phyloP scores from a whole-genome alignment of 2,888 invertebrate genomes.

The Anaspis maculata region DNA sequence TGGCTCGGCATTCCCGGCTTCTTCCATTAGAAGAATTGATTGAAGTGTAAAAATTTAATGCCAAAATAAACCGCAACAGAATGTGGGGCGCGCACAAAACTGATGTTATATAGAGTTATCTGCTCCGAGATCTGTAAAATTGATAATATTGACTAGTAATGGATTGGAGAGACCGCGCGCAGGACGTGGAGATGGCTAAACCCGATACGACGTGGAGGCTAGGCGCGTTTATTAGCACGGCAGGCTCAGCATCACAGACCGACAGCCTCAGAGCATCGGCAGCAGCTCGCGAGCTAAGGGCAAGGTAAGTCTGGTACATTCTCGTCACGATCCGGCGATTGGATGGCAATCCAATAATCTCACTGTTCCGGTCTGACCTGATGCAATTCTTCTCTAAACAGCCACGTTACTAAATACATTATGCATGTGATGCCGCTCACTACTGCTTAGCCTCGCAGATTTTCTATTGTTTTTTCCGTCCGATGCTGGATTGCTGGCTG shows the following conservation, averaged over 20 bases:
- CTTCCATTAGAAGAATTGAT: too few species aligned
- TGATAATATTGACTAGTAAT: constrained; percentile 17
- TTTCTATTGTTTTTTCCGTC: constrained; percentile 36
- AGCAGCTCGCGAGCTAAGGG: constrained; percentile 30
- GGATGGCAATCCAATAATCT: constrained; percentile 44
- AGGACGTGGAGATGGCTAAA: constrained; percentile 15
- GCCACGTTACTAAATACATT: constrained; percentile 32
- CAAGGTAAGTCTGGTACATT: constrained; percentile 31
- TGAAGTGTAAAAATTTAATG: too few species aligned
- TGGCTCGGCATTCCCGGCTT: too few species aligned
- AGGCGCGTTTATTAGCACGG: constrained; percentile 14
- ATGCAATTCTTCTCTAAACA: constrained; percentile 36
- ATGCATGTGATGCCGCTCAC: constrained; percentile 27
- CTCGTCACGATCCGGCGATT: constrained; percentile 29
- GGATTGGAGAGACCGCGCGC: constrained; percentile 11
- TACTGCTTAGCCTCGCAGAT: constrained; percentile 30
- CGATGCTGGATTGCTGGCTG: constrained; percentile 14
- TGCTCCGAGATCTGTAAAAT: constrained; percentile 10
- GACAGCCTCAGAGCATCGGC: constrained; percentile 8
- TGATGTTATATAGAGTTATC: constrained; percentile 12
- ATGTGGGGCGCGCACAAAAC: too few species aligned
- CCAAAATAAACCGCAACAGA: too few species aligned
- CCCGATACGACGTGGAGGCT: too few species aligned
- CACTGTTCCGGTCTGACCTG: constrained; percentile 41
- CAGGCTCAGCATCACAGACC: too few species aligned